Evolutionary conservation across 2,888 invertebrate species (phyloP).

Genomic region (Quadroppia sp.): DNA sequence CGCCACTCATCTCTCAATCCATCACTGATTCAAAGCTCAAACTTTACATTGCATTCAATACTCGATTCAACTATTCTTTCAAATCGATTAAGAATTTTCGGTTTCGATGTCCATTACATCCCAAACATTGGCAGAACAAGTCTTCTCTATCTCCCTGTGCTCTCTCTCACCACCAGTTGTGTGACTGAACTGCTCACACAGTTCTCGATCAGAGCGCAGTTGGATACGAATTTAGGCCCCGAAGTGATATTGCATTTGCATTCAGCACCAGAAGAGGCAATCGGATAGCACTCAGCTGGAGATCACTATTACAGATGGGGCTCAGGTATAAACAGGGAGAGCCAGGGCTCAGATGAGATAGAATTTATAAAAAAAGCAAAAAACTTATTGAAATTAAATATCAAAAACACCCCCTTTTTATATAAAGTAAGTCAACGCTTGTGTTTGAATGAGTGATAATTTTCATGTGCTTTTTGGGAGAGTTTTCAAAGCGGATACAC

Average conservation of each 20-base stretch:
- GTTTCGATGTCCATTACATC: background rate
- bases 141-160: too few species aligned
- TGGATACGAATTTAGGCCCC: constrained; percentile 11
- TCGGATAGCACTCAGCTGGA: constrained; percentile 10
- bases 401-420: too few species aligned
- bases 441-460: too few species aligned
- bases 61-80: background rate
- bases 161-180: constrained; percentile 5
- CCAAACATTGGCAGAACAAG: too few species aligned
- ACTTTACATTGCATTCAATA: background rate
- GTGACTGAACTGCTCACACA: constrained; percentile 13
- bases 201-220: constrained; percentile 9
- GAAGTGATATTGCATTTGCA: background rate
- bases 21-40: constrained; percentile 17
- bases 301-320: constrained; percentile 2
- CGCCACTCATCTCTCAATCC: background rate
- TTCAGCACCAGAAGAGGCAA: background rate
- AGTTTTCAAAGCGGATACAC: too few species aligned
- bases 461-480: too few species aligned
- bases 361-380: too few species aligned
- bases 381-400: too few species aligned
- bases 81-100: background rate
- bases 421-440: too few species aligned
- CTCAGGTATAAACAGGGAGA: background rate
- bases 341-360: too few species aligned